A percentile compares a stretch with the other conserved stretches of the same genome.
phyloP scores from a whole-genome alignment of 2,797 vertebrate species.

The Poliocrania exsul region DNA sequence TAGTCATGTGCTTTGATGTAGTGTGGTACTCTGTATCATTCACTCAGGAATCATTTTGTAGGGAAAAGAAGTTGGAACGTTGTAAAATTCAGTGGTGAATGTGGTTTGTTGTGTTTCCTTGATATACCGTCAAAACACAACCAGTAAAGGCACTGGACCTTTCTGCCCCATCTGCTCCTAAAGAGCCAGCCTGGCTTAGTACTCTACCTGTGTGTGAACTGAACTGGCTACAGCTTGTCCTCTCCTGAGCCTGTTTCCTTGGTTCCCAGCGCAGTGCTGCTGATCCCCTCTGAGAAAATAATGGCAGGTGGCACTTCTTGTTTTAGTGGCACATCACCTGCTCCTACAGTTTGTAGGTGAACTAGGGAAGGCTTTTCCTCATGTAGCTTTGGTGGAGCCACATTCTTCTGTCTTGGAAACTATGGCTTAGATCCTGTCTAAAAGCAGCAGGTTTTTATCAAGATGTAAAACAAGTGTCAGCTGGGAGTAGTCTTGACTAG shows the following conservation, averaged over 20 bases:
- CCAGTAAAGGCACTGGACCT: background rate
- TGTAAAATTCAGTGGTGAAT: background rate
- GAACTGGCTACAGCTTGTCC: background rate
- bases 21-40: background rate
- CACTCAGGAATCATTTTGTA: background rate
- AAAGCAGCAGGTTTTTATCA: background rate
- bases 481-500: background rate
- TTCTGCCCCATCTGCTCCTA: background rate
- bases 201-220: background rate
- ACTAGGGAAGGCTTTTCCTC: background rate
- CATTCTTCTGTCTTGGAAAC: background rate
- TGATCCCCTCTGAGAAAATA: background rate
- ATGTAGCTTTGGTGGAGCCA: background rate
- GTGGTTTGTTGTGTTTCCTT: background rate
- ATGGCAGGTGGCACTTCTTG: background rate
- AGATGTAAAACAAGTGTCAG: background rate
- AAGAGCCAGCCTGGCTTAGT: background rate
- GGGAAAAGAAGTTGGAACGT: background rate
- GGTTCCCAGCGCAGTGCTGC: background rate
- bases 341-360: background rate
- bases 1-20: background rate
- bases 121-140: background rate
- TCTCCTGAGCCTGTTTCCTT: background rate
- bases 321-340: background rate
- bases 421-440: background rate